A percentile compares a stretch with the other conserved stretches of the same genome.
These are phyloP conservation scores for Esox lucius DNA, from an alignment of 2,797 vertebrate genomes.

Conservation along the genomic window DNA sequence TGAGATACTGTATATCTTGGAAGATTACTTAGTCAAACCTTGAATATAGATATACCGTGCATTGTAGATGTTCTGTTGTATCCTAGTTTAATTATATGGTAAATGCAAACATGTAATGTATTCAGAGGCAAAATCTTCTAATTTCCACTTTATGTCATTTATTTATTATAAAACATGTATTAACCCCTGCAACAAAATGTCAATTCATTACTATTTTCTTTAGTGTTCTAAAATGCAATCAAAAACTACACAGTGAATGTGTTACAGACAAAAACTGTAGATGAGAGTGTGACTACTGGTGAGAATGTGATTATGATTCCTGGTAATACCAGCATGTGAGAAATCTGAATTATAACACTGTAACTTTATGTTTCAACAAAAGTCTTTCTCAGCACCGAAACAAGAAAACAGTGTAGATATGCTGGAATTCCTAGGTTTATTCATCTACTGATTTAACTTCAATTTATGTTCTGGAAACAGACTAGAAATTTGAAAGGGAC, in stretches of 20 bases:
- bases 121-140: too few relatives aligned
- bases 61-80: neutral
- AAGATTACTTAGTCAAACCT: neutral
- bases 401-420: neutral
- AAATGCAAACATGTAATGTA: too few relatives aligned
- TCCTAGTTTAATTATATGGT: too few relatives aligned
- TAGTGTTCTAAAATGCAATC: neutral
- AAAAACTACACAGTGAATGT: constrained; percentile 7
- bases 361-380: neutral
- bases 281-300: neutral
- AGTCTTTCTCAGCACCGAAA: neutral
- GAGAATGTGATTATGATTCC: neutral
- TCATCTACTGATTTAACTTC: neutral
- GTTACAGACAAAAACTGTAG: neutral
- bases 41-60: neutral
- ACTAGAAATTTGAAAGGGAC: neutral
- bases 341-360: neutral
- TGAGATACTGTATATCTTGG: too few relatives aligned
- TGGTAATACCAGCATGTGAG: neutral
- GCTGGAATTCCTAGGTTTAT: neutral
- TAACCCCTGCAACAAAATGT: too few relatives aligned
- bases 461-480: neutral
- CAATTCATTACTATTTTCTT: neutral
- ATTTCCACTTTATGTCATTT: too few relatives aligned
- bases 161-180: too few relatives aligned